Evolutionary conservation across 2,113 vertebrate genomes (phyloP), one percentile per base, ranked within the genome.

Genomic region (Pavo muticus): DNA sequence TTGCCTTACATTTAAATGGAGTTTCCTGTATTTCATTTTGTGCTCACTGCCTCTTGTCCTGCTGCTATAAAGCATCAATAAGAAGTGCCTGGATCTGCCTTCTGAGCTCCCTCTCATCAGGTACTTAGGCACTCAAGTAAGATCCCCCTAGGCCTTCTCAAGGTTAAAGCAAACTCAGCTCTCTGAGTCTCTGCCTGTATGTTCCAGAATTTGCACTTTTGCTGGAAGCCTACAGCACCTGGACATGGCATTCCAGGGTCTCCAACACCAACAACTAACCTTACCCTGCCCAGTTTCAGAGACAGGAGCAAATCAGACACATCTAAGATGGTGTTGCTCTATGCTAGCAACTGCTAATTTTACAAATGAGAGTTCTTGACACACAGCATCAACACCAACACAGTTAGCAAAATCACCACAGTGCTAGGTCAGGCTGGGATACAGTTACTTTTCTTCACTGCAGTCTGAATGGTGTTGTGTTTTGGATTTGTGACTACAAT

Each of bases 331-430:
- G 42, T 24, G 30, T 60, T 35, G 32, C 57, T 35, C 19, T 14
- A 60, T 23, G 57, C 11, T 14, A 44, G 23, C 15, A 50, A 68
- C 0, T 19, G 21, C 16, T 30, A 30, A 69, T 23, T 48, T 68
- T 27, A 0, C 0, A 20, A 23, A 8, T 10, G 8, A 57, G 23
- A 23, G 27, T 18, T 57, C 32, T 44, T 1, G 7, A 30, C 7
- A 39, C 29, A 11, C 20, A 21, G 17, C 76, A 35, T 65, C 60
- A 45, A 27, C 13, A 35, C 1, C 1, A n/a, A 14, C 24, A 27
- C 24, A 21, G 40, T 42, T 42, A 42, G 17, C 71, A 37, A 71
- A 71, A 40, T 35, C 13, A 37, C 1, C 1, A 37, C 56, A 30
- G 48, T 4, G n/a, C 5, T 17, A 12, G 4, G 37, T 27, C 42